Evolutionary conservation across 2,888 invertebrate genomes (phyloP).

Genomic region (Phyto melanocephala): DNA sequence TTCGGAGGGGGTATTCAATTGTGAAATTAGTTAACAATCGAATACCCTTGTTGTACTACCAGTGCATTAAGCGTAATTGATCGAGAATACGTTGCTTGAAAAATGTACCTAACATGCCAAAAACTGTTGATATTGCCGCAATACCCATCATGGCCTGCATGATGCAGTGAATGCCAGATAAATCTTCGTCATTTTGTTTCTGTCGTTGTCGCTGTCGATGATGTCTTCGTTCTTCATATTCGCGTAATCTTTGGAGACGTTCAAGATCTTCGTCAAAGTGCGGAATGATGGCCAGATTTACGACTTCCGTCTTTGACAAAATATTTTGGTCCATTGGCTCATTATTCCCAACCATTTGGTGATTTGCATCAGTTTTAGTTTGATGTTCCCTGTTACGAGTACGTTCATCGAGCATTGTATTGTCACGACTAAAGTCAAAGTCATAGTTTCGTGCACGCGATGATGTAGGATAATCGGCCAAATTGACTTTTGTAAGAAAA

Average conservation of each 20-base stretch:
- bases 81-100: conserved; percentile 79
- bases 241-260: conserved; percentile 75
- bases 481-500: conserved; percentile 75
- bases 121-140: conserved; percentile 78
- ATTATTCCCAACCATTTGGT: conserved; percentile 63
- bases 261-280: conserved; percentile 79
- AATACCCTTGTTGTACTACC: conserved; percentile 79
- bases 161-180: conserved; percentile 78
- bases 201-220: conserved; percentile 76
- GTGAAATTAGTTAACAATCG: conserved; percentile 60
- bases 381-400: conserved; percentile 72
- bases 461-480: conserved; percentile 76
- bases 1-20: conserved; percentile 70
- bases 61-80: conserved; percentile 79
- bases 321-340: conserved; percentile 74
- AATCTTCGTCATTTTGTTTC: conserved; percentile 75
- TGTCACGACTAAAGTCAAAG: conserved; percentile 77
- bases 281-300: conserved; percentile 78
- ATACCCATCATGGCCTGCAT: conserved; percentile 79
- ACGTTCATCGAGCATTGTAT: conserved; percentile 76
- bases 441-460: conserved; percentile 73
- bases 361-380: conserved; percentile 66
- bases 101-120: conserved; percentile 79
- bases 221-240: conserved; percentile 74
- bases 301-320: conserved; percentile 78